Evolutionary conservation across 2,113 vertebrate genomes (phyloP).

Genomic region (Proterorhinus semilunaris): DNA sequence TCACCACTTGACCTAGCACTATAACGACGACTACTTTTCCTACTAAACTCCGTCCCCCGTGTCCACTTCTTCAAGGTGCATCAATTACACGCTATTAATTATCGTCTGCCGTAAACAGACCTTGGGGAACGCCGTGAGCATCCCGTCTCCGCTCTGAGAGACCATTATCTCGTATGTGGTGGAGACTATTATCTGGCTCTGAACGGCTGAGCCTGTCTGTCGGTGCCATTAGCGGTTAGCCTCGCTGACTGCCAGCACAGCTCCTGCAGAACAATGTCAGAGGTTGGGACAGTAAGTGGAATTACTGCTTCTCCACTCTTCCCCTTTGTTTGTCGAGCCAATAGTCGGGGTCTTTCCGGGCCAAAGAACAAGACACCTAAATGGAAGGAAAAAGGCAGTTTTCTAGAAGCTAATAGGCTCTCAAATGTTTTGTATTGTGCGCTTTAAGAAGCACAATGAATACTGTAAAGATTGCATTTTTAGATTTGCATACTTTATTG

Average conservation of each 20-base stretch:
- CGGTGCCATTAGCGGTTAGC: conserved; percentile 38
- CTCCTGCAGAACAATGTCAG: conserved; percentile 12
- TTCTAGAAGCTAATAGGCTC: too few species aligned
- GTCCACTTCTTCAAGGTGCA: conserved; percentile 26
- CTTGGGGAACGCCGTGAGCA: conserved; percentile 29
- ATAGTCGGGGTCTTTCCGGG: conserved; percentile 13
- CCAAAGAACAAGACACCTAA: not conserved
- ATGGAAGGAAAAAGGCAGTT: too few species aligned
- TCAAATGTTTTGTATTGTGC: too few species aligned
- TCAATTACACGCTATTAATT: conserved; percentile 54
- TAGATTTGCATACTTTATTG: too few species aligned
- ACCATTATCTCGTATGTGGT: conserved; percentile 44
- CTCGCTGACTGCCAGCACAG: conserved; percentile 27
- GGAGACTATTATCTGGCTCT: conserved; percentile 50
- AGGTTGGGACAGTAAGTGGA: conserved; percentile 20
- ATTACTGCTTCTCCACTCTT: conserved; percentile 7
- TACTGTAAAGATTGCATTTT: too few species aligned
- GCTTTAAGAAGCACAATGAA: too few species aligned
- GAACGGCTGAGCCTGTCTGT: conserved; percentile 44
- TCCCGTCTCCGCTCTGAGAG: conserved; percentile 19
- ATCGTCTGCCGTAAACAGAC: conserved; percentile 48
- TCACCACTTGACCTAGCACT: not conserved
- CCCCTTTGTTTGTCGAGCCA: conserved; percentile 6
- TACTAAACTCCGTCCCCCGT: not conserved
- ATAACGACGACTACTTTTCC: not conserved